Evolutionary conservation across 2,113 vertebrate species (phyloP).

Genomic region (Passer montanus): DNA sequence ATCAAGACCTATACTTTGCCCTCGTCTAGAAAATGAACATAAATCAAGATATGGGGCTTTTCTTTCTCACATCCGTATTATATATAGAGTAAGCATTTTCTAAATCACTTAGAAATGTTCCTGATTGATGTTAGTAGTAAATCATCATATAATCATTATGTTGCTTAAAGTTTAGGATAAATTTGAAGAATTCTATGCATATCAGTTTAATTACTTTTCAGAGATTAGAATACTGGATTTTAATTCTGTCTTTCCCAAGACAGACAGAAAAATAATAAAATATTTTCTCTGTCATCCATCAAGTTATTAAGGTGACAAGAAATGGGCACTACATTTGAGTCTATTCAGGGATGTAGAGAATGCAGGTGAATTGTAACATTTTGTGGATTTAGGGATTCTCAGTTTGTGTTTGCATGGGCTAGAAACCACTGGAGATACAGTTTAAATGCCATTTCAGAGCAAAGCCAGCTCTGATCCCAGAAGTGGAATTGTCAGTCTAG

Average conservation of each 20-base stretch:
- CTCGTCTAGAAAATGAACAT: neutral
- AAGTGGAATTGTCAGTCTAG: neutral
- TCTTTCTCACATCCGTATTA: neutral
- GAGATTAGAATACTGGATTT: neutral
- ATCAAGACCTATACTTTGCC: neutral
- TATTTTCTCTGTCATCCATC: neutral
- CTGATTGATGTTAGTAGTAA: neutral
- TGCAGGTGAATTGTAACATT: neutral
- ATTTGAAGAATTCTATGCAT: neutral
- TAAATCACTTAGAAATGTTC: neutral
- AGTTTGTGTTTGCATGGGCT: neutral
- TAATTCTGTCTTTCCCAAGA: neutral
- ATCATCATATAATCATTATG: neutral
- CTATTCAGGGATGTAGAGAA: neutral
- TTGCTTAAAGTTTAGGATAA: neutral
- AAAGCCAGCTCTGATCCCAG: neutral
- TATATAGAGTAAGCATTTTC: neutral
- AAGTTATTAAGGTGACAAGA: neutral
- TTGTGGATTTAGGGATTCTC: neutral
- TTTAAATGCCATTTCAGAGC: neutral
- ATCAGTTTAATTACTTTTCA: neutral
- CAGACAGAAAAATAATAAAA: neutral
- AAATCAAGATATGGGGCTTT: neutral
- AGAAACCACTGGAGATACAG: neutral
- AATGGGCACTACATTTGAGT: neutral